Evolutionary conservation across 2,113 vertebrate species (phyloP).

Genomic region (Oreocharis arfaki): DNA sequence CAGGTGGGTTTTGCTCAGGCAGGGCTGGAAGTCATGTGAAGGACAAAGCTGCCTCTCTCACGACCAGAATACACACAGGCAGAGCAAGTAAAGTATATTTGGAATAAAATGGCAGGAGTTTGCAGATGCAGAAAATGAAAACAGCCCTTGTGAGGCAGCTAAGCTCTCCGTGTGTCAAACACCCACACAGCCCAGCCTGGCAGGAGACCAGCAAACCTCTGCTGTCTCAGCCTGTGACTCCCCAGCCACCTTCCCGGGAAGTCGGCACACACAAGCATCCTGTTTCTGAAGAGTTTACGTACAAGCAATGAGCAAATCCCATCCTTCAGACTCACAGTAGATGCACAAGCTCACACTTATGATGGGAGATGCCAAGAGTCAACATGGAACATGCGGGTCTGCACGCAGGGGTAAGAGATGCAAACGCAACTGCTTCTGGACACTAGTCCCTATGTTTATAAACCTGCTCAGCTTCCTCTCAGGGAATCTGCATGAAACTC

Average conservation of each 20-base stretch:
- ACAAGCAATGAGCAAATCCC: not conserved
- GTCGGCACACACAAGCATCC: not conserved
- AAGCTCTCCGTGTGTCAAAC: rapidly evolving
- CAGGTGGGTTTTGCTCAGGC: not conserved
- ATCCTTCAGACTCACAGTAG: rapidly evolving
- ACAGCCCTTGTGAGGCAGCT: not conserved
- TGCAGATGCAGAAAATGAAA: not conserved
- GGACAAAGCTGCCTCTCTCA: not conserved
- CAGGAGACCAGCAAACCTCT: not conserved
- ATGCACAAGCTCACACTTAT: rapidly evolving
- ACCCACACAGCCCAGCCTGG: not conserved
- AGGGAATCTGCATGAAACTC: not conserved
- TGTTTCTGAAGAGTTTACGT: not conserved
- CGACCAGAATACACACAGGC: not conserved
- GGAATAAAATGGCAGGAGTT: not conserved
- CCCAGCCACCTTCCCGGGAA: not conserved
- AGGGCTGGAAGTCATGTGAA: not conserved
- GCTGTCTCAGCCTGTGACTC: rapidly evolving
- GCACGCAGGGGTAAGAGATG: rapidly evolving
- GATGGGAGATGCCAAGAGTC: rapidly evolving
- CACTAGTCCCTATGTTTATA: not conserved
- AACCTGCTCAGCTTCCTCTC: not conserved
- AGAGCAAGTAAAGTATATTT: not conserved
- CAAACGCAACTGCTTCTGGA: not conserved
- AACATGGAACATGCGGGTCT: rapidly evolving